phyloP scores from a whole-genome alignment of 2,113 vertebrate genomes.

The Plecturocebus donacophilus region DNA sequence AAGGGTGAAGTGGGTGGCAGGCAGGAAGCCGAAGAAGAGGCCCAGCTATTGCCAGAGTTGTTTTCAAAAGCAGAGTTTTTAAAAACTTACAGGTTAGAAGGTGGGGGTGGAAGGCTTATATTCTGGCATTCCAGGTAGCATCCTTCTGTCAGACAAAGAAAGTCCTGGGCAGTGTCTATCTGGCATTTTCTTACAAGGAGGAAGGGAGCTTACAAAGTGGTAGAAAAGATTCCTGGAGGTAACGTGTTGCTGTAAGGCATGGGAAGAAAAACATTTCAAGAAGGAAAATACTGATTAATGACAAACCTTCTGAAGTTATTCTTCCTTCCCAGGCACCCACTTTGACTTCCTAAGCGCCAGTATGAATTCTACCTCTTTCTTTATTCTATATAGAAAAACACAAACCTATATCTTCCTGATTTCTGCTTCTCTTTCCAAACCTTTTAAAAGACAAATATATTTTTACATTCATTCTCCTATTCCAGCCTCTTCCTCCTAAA shows the following conservation, averaged over 20 bases:
- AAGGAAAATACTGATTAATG: neutral
- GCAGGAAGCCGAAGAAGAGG: neutral
- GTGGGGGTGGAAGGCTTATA: accelerated
- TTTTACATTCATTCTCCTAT: neutral
- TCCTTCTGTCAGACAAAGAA: neutral
- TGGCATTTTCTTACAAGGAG: neutral
- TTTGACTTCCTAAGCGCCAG: neutral
- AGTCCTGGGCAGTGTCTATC: neutral
- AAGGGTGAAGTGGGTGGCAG: neutral
- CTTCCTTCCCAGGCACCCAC: neutral
- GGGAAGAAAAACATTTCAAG: neutral
- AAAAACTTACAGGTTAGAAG: neutral
- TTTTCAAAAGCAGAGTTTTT: neutral
- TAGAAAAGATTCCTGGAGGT: neutral
- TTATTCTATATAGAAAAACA: neutral
- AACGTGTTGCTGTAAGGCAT: neutral
- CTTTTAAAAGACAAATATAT: neutral
- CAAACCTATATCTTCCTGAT: neutral
- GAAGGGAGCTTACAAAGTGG: neutral
- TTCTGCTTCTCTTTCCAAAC: neutral
- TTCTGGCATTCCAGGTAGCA: neutral
- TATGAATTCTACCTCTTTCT: neutral
- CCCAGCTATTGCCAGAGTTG: neutral
- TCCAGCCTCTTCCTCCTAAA: neutral
- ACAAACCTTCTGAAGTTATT: neutral